phyloP scores from a whole-genome alignment of 2,113 vertebrate genomes.

The Daboia siamensis region DNA sequence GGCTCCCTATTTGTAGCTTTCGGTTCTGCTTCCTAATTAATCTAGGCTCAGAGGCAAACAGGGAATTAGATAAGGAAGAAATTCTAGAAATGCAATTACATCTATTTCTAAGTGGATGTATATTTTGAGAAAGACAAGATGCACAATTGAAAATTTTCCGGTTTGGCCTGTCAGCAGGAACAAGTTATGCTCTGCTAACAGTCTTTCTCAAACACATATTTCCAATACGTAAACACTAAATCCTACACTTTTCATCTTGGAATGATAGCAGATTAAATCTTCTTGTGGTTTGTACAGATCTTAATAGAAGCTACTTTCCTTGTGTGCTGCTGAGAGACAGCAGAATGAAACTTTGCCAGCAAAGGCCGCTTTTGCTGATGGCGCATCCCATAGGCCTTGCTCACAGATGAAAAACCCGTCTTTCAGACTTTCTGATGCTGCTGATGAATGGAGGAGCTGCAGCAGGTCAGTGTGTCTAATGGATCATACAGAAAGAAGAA shows the following conservation, averaged over 20 bases:
- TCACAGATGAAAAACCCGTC: background rate
- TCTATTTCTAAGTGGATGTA: background rate
- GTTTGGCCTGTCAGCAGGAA: conserved; percentile 17
- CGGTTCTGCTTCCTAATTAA: conserved; percentile 25
- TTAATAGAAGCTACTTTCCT: background rate
- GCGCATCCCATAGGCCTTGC: background rate
- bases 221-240: conserved; percentile 26
- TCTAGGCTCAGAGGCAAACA: conserved; percentile 4
- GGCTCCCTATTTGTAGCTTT: background rate
- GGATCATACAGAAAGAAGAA: background rate
- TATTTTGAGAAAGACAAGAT: conserved; percentile 5
- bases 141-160: background rate
- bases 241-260: background rate
- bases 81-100: conserved; percentile 10
- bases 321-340: background rate
- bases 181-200: background rate
- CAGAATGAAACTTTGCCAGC: background rate
- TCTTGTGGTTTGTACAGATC: background rate
- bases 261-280: conserved; percentile 18
- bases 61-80: conserved; percentile 13
- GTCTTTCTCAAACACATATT: background rate
- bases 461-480: background rate
- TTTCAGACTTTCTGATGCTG: background rate
- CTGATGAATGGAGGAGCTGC: background rate
- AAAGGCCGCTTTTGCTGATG: background rate